Conservation (phyloP, 2,888 invertebrate genomes). For the Harmothoe impar region DNA sequence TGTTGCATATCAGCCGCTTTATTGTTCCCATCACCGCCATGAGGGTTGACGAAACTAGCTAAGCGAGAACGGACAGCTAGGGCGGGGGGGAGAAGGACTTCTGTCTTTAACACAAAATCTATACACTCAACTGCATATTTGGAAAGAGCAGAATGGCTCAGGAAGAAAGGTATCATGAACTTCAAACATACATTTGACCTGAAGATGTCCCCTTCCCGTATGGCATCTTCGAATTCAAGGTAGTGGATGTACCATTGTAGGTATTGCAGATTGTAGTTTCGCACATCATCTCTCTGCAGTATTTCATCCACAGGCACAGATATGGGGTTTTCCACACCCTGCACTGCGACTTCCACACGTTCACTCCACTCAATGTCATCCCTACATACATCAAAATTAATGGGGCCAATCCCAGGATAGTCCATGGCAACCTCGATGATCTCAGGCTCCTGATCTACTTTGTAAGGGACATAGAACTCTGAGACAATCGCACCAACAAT, state of each 20-base stretch:
- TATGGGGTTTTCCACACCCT: too few relatives aligned
- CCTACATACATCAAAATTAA: too few relatives aligned
- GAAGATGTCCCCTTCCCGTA: neutral
- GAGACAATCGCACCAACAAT: neutral
- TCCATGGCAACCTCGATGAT: too few relatives aligned
- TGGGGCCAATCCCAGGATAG: too few relatives aligned
- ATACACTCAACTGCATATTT: constrained; percentile 37
- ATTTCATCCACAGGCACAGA: too few relatives aligned
- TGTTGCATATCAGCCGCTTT: constrained; percentile 45
- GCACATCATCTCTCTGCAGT: neutral
- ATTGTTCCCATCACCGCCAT: neutral
- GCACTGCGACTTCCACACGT: neutral
- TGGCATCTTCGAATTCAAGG: constrained; percentile 29
- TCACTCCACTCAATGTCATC: too few relatives aligned
- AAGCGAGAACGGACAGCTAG: neutral
- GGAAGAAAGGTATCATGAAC: neutral
- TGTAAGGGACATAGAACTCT: too few relatives aligned
- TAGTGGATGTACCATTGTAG: constrained; percentile 15
- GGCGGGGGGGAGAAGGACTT: neutral
- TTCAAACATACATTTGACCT: neutral
- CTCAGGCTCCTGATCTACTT: too few relatives aligned
- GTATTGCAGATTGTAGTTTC: constrained; percentile 1
- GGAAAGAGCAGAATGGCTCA: neutral
- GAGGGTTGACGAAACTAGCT: neutral
- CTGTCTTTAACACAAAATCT: constrained; percentile 32